phyloP scores from a whole-genome alignment of 2,888 invertebrate species.

The Adineta ricciae region DNA sequence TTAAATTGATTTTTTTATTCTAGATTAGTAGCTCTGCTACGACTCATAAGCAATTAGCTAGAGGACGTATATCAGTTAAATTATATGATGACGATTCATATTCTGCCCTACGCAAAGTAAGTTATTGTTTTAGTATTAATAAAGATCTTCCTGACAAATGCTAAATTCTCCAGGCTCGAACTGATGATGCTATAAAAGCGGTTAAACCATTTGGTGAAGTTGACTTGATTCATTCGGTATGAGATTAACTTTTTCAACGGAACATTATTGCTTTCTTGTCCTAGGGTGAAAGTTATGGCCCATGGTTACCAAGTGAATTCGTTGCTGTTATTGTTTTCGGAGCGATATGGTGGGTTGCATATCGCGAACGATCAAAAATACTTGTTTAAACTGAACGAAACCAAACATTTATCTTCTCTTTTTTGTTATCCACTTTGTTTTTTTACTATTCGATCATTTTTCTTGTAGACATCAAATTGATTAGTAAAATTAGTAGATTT shows the following conservation, averaged over 20 bases:
- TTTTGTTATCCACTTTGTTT: neutral
- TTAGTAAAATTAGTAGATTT: neutral
- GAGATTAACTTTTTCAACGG: too few relatives aligned
- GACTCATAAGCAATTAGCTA: neutral
- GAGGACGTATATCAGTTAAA: neutral
- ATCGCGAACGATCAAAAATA: neutral
- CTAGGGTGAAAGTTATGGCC: neutral
- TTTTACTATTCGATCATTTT: neutral
- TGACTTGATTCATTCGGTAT: neutral
- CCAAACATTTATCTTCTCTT: neutral
- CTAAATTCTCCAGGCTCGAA: neutral
- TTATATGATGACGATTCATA: constrained; percentile 2
- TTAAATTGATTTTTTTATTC: neutral
- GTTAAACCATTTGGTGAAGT: constrained; percentile 20
- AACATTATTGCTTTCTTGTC: too few relatives aligned
- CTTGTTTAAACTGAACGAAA: neutral
- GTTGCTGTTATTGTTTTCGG: neutral
- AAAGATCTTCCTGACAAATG: too few relatives aligned
- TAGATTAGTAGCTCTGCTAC: neutral
- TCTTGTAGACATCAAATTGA: neutral
- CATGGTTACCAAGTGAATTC: constrained; percentile 19
- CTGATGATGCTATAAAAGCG: neutral
- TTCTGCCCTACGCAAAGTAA: neutral
- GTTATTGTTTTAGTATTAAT: neutral
- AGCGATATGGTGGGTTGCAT: neutral